These are phyloP conservation scores for Megathymus violae DNA, from an alignment of 1,140 invertebrate genomes.

Conservation along the genomic window DNA sequence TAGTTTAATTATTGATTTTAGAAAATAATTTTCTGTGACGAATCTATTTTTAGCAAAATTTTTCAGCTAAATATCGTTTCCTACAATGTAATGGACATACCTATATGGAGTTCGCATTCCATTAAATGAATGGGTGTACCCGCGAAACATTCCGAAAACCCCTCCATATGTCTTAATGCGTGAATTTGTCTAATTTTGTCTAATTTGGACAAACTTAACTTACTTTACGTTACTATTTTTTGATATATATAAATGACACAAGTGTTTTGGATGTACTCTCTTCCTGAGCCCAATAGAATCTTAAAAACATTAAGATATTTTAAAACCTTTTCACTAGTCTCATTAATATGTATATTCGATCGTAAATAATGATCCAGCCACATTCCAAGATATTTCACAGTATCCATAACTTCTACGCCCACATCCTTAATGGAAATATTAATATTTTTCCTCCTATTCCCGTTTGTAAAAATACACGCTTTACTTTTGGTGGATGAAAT, in stretches of 20 bases:
- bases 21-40: neutral
- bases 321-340: neutral
- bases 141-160: neutral
- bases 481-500: slow-evolving; percentile 18
- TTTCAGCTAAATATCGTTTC: neutral
- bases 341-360: slow-evolving; percentile 37
- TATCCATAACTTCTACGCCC: neutral
- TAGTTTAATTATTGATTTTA: neutral
- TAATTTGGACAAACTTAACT: neutral
- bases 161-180: neutral
- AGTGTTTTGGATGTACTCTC: neutral
- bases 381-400: slow-evolving; percentile 40
- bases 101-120: neutral
- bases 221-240: neutral
- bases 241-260: neutral
- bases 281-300: neutral
- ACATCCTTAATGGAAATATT: neutral
- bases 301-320: neutral
- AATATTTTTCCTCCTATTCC: neutral
- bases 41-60: neutral
- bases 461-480: slow-evolving; percentile 30
- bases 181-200: neutral
- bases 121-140: neutral
- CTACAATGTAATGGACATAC: neutral
- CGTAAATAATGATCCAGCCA: slow-evolving; percentile 35